Conservation (phyloP, 2,797 vertebrate species). For the Pangasius mekongensis region DNA sequence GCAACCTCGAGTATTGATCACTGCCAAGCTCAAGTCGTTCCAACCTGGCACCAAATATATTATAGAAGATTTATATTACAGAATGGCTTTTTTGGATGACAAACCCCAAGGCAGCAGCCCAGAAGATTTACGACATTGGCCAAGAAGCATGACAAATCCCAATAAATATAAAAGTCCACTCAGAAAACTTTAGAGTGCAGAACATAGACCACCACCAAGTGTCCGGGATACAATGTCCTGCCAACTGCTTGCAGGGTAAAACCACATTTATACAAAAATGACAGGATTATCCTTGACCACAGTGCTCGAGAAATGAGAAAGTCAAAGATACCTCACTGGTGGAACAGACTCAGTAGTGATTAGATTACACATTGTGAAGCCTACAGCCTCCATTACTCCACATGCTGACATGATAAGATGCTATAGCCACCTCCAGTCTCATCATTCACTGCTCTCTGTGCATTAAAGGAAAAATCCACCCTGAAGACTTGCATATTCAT, state of each 20-base stretch:
- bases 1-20: background rate
- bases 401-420: background rate
- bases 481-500: background rate
- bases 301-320: background rate
- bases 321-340: background rate
- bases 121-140: background rate
- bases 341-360: background rate
- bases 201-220: background rate
- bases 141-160: background rate
- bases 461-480: background rate
- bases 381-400: background rate
- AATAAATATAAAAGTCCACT: background rate
- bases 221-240: background rate
- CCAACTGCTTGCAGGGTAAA: background rate
- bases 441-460: background rate
- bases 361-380: background rate
- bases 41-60: background rate
- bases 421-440: background rate
- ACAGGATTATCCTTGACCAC: background rate
- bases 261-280: slow-evolving; percentile 4
- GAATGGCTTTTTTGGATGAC: background rate
- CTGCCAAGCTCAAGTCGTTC: background rate
- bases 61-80: background rate
- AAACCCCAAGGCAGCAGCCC: background rate
- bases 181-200: background rate